Percentiles rank a stretch among this genome's conserved stretches.
These are phyloP conservation scores for Palythoa heliodiscus DNA, from an alignment of 92 coral and sea anemone genomes.

Conservation along the genomic window DNA sequence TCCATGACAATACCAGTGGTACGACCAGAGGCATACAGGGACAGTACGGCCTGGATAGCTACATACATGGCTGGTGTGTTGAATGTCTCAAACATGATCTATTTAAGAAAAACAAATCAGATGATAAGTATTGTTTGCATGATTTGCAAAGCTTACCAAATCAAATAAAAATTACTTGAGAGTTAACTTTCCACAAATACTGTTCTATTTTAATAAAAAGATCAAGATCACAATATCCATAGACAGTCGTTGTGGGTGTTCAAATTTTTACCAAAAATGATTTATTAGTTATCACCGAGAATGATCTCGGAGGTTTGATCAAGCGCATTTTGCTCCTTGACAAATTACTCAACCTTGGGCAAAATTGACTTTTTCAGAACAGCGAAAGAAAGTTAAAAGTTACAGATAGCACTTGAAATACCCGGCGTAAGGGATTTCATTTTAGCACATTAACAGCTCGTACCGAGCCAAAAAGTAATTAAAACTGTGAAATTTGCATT, in stretches of 20 bases:
- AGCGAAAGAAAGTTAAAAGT: not conserved
- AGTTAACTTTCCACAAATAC: not conserved
- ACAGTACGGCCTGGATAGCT: slow-evolving; percentile 90
- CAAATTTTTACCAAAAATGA: not conserved
- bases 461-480: not conserved
- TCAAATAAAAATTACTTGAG: not conserved
- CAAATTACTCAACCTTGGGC: slow-evolving; percentile 23
- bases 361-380: not conserved
- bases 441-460: not conserved
- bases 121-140: not conserved
- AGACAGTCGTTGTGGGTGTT: not conserved
- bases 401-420: not conserved
- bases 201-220: not conserved
- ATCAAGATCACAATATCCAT: not conserved
- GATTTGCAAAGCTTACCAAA: not conserved
- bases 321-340: not conserved
- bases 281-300: not conserved
- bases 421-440: not conserved
- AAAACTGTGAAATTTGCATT: not conserved
- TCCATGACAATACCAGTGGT: slow-evolving; percentile 96
- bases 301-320: not conserved
- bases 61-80: slow-evolving; percentile 91
- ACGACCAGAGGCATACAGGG: slow-evolving; percentile 94
- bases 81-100: slow-evolving; percentile 96
- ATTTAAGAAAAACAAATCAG: not conserved